These are phyloP conservation scores for Drosophila koepferae DNA, from an alignment of 2,888 invertebrate species.

Conservation along the genomic window DNA sequence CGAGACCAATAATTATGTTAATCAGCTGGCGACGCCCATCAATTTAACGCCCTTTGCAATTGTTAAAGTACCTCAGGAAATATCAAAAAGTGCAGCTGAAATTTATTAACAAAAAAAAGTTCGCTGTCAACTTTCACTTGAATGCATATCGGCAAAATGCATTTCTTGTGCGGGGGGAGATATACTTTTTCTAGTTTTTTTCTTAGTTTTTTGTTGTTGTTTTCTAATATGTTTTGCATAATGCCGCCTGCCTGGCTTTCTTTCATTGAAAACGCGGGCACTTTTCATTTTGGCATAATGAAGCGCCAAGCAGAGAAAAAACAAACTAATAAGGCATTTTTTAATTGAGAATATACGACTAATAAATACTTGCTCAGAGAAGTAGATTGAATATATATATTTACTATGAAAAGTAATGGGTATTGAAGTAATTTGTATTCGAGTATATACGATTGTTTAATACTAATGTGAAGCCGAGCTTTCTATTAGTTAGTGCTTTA, in stretches of 20 bases:
- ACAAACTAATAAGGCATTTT: neutral
- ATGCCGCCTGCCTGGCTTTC: conserved; percentile 58
- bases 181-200: conserved; percentile 1
- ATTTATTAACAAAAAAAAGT: conserved; percentile 14
- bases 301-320: conserved; percentile 35
- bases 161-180: conserved; percentile 33
- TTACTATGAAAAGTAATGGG: neutral
- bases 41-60: conserved; percentile 49
- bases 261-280: conserved; percentile 50
- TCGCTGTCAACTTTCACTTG: conserved; percentile 70
- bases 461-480: neutral
- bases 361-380: neutral
- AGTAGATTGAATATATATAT: neutral
- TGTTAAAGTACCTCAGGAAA: conserved; percentile 37
- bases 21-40: conserved; percentile 37
- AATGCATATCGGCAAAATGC: conserved; percentile 36
- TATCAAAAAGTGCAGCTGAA: conserved; percentile 19
- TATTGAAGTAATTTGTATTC: neutral
- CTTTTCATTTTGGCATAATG: conserved; percentile 72
- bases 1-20: conserved; percentile 44
- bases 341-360: neutral
- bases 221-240: conserved; percentile 65
- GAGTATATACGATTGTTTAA: neutral
- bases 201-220: neutral
- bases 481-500: too few species aligned